Evolutionary conservation across 2,888 invertebrate species (phyloP).

Genomic region (Drosophila greeni): DNA sequence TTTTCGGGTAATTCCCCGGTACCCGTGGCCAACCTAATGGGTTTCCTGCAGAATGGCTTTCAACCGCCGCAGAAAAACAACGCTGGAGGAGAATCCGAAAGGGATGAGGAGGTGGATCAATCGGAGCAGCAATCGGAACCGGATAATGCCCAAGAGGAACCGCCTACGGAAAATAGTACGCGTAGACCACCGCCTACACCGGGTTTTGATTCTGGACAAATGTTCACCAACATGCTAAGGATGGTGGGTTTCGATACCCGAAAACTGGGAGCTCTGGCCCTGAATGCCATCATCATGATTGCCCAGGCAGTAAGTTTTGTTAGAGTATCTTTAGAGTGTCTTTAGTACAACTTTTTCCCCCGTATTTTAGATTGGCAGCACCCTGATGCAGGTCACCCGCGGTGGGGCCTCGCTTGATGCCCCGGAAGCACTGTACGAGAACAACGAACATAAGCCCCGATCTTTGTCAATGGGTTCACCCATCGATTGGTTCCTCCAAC

Average conservation of each 20-base stretch:
- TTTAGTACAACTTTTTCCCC: neutral
- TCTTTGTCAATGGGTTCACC: conserved; percentile 78
- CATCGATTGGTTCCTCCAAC: conserved; percentile 83
- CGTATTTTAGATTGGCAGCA: conserved; percentile 70
- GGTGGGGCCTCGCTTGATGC: conserved; percentile 35
- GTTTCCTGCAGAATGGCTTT: conserved; percentile 60
- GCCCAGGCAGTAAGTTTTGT: conserved; percentile 86
- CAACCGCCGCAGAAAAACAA: conserved; percentile 26
- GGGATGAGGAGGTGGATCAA: conserved; percentile 35
- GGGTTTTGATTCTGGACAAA: conserved; percentile 57
- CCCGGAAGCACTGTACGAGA: conserved; percentile 64
- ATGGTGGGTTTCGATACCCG: conserved; percentile 87
- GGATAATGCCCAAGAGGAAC: conserved; percentile 60
- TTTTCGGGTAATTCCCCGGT: conserved; percentile 72
- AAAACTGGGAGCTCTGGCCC: conserved; percentile 88
- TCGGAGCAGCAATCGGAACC: conserved; percentile 45
- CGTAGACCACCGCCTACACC: conserved; percentile 18
- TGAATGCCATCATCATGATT: conserved; percentile 90
- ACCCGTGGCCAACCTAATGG: conserved; percentile 63
- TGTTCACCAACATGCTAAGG: conserved; percentile 81
- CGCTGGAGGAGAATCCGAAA: neutral
- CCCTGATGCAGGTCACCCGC: conserved; percentile 61
- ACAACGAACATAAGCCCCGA: conserved; percentile 68
- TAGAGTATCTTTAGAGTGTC: no score
- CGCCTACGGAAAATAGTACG: conserved; percentile 40